Conservation (phyloP, 2,113 vertebrate genomes). For the Acrocephalus kingi region DNA sequence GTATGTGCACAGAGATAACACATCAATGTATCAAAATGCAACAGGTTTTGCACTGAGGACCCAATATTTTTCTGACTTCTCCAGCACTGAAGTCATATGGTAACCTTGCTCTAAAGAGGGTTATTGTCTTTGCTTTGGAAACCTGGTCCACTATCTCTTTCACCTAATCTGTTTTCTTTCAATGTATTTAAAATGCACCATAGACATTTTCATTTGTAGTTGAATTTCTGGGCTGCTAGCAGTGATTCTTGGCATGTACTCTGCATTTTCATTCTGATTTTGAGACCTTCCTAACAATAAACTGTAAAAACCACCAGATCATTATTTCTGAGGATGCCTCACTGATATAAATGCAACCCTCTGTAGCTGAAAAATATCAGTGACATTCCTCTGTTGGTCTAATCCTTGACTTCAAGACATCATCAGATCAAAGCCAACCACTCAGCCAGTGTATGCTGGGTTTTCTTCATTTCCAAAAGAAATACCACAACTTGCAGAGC, state of each 20-base stretch:
- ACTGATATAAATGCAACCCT: neutral
- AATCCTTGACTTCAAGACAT: neutral
- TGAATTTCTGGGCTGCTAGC: neutral
- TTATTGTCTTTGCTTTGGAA: neutral
- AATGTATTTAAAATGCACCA: neutral
- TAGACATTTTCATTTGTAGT: neutral
- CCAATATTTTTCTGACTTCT: neutral
- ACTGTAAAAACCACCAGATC: neutral
- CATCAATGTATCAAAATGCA: neutral
- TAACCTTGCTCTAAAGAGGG: neutral
- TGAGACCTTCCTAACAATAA: neutral
- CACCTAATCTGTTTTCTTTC: neutral
- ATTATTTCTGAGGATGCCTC: neutral
- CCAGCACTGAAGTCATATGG: neutral
- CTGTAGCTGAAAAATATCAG: neutral
- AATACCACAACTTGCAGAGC: neutral
- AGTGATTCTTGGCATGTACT: neutral
- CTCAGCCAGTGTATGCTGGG: neutral
- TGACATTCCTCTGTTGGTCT: neutral
- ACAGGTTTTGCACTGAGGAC: neutral
- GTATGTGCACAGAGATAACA: neutral
- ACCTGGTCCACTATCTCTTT: neutral
- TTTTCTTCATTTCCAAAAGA: neutral
- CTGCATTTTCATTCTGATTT: neutral
- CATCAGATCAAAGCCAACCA: constrained; percentile 2